Base-by-base conservation (phyloP, 2,113 vertebrate genomes). In the Thomomys bottae region DNA sequence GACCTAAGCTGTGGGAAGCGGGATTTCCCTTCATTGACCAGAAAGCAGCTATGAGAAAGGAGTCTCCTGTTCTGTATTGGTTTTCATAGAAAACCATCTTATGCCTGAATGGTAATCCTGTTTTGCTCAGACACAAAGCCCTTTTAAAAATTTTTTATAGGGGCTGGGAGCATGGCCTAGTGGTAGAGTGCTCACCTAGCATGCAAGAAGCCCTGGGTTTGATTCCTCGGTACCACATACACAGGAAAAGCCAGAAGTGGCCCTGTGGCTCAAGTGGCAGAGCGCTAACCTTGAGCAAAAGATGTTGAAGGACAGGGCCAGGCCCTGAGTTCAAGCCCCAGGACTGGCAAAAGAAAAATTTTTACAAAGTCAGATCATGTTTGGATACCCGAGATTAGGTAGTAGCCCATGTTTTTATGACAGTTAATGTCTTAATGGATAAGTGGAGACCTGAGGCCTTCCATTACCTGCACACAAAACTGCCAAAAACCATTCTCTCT, bases 91-190 rank as follows among this genome's bases (percentile, higher is more conserved):
- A 54, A 77, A 32, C 92, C 32, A 3, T n/a, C 38, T 77, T 26
- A 86, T 11, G 61, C 38, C 90, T 88, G 34, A 84, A 72, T 81
- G 8, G 15, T 17, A 78, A 17, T 15, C n/a, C 70, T 68, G 23
- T 66, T 84, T 68, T 68, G 87, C 45, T 79, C 75, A 71, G 88
- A 59, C 42, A 59, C 30, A 75, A 81, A 85, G 42, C n/a, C 70
- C 61, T 26, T 76, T n/a, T 3, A 67, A 34, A 21, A 32, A 66
- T 49, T 26, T 61, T 64, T 79, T n/a, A n/a, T n/a, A n/a, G n/a
- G n/a, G n/a, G n/a, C n/a, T n/a, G n/a, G n/a, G n/a, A n/a, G n/a
- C n/a, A n/a, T n/a, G n/a, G n/a, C n/a, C n/a, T n/a, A n/a, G n/a
- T n/a, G n/a, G n/a, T n/a, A n/a, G n/a, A n/a, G n/a, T n/a, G n/a